Evolutionary conservation across 1,140 invertebrate species (phyloP).

Genomic region (Neodiprion virginianus): DNA sequence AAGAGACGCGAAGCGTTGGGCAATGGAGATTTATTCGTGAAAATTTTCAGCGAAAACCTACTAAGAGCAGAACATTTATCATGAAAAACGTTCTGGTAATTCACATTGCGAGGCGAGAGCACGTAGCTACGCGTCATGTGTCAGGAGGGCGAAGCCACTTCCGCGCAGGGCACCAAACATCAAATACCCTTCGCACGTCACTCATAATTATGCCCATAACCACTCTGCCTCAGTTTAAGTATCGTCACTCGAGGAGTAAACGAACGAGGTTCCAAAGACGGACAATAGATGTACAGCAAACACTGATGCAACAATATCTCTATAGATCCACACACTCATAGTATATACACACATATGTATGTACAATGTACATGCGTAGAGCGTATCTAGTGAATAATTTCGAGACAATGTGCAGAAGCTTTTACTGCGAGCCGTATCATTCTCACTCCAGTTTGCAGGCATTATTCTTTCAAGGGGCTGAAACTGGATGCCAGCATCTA

Average conservation of each 20-base stretch:
- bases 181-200: not conserved
- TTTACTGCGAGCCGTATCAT: constrained; percentile 9
- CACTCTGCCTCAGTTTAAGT: not conserved
- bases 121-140: not conserved
- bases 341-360: not conserved
- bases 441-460: not conserved
- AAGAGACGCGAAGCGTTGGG: too few species aligned
- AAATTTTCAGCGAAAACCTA: not conserved
- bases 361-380: not conserved
- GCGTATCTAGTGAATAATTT: constrained; percentile 4
- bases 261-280: not conserved
- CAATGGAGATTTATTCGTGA: not conserved
- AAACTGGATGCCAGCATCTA: not conserved
- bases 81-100: not conserved
- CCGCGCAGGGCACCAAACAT: not conserved
- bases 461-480: constrained; percentile 15
- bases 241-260: not conserved
- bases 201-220: not conserved
- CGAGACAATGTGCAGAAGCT: constrained; percentile 6
- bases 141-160: not conserved
- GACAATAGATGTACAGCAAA: not conserved
- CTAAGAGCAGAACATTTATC: not conserved
- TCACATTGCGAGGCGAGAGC: not conserved
- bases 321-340: too few species aligned
- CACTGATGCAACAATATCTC: not conserved